These are phyloP conservation scores for Tyria jacobaeae DNA, from an alignment of 2,888 invertebrate genomes.

Conservation along the genomic window DNA sequence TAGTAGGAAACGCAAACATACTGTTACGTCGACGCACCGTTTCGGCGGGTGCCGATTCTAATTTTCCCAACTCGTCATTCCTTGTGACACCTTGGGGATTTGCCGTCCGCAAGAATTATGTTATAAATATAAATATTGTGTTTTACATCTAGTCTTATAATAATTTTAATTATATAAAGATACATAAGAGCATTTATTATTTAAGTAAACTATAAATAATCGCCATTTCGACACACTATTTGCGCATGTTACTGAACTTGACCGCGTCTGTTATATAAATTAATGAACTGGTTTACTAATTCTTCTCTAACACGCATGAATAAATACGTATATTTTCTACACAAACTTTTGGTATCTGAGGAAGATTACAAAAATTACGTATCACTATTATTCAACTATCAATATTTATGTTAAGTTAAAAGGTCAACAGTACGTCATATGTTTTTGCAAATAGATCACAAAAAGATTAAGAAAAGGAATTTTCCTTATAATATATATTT, in stretches of 20 bases:
- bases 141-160: too few species aligned
- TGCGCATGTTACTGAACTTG: conserved; percentile 48
- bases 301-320: conserved; percentile 12
- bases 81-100: background rate
- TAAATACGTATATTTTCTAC: background rate
- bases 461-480: background rate
- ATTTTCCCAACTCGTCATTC: background rate
- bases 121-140: too few species aligned
- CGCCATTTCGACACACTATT: conserved; percentile 15
- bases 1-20: background rate
- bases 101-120: background rate
- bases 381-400: background rate
- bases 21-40: too few species aligned
- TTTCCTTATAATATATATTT: background rate
- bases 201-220: background rate
- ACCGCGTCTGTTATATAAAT: conserved; percentile 41
- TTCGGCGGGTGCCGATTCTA: background rate
- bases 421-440: background rate
- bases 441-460: background rate
- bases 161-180: too few species aligned
- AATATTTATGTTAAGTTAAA: background rate
- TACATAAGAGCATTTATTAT: background rate
- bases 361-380: background rate
- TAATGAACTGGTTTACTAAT: conserved; percentile 37
- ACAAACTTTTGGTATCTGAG: background rate